Evolutionary conservation across 1,140 invertebrate species (phyloP).

Genomic region (Drosophila bifasciata): DNA sequence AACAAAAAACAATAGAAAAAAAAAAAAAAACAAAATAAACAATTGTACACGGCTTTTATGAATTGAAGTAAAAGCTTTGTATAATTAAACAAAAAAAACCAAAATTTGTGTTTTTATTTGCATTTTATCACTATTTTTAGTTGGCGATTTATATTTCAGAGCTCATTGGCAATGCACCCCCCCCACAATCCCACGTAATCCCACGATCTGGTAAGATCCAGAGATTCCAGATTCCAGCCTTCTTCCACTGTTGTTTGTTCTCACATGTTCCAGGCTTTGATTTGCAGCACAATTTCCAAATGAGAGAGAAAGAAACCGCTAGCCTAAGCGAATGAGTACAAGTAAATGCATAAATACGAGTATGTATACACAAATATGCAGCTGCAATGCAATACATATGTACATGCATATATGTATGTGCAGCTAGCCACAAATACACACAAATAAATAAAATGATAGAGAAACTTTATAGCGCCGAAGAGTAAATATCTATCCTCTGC

Average conservation of each 20-base stretch:
- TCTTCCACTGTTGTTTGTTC: slow-evolving; percentile 3
- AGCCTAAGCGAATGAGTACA: slow-evolving; percentile 8
- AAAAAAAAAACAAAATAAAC: slow-evolving; percentile 60
- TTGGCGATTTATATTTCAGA: slow-evolving; percentile 32
- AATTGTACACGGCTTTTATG: slow-evolving; percentile 74
- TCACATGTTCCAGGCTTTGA: slow-evolving; percentile 43
- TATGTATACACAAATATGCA: slow-evolving; percentile 13
- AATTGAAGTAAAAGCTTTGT: slow-evolving; percentile 79
- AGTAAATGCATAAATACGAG: slow-evolving; percentile 11
- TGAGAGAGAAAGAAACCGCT: slow-evolving; percentile 20
- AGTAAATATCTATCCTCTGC: slow-evolving; percentile 18
- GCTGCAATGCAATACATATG: not conserved
- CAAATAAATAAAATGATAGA: slow-evolving; percentile 24
- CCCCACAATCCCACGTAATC: not conserved
- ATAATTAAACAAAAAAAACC: slow-evolving; percentile 72
- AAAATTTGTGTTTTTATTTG: slow-evolving; percentile 69
- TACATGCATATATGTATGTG: slow-evolving; percentile 16
- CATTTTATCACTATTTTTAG: slow-evolving; percentile 26
- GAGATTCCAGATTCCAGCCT: slow-evolving; percentile 35
- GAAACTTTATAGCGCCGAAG: slow-evolving; percentile 27
- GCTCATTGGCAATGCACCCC: slow-evolving; percentile 18
- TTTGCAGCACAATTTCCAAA: slow-evolving; percentile 35
- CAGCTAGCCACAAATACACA: slow-evolving; percentile 12
- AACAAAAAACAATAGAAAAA: slow-evolving; percentile 62
- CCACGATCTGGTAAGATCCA: slow-evolving; percentile 1